A percentile compares a stretch with the other conserved stretches of the same genome.
phyloP scores from a whole-genome alignment of 2,797 vertebrate species.

The Schizopygopsis pylzovi region DNA sequence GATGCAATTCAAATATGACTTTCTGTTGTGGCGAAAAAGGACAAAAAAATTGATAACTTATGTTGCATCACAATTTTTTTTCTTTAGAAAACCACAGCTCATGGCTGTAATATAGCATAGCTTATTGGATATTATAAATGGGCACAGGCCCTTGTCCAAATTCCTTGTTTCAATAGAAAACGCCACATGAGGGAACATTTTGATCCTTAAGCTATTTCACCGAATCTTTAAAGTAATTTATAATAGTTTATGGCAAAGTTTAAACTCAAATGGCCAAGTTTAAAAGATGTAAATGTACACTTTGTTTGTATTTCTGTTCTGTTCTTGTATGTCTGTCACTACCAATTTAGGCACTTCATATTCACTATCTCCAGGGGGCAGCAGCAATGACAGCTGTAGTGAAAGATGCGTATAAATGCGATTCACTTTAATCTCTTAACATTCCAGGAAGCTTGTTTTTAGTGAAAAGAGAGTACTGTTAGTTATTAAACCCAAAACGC shows the following conservation, averaged over 20 bases:
- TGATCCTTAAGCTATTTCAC: background rate
- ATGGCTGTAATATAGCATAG: background rate
- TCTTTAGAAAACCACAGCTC: background rate
- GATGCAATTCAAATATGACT: background rate
- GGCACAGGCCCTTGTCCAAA: background rate
- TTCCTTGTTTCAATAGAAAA: background rate
- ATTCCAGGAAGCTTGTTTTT: conserved; percentile 7
- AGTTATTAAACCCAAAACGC: background rate
- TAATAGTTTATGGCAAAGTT: background rate
- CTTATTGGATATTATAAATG: background rate
- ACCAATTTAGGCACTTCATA: conserved; percentile 26
- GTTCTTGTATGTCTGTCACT: conserved; percentile 26
- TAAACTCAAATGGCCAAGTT: background rate
- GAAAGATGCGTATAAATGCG: background rate
- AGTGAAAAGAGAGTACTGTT: conserved; percentile 5
- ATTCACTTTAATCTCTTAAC: background rate
- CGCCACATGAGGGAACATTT: background rate
- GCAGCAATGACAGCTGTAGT: conserved; percentile 27
- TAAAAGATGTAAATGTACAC: background rate
- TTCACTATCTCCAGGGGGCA: conserved; percentile 21
- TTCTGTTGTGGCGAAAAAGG: background rate
- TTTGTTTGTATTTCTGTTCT: conserved; percentile 11
- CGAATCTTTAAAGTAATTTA: background rate
- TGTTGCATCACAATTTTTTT: background rate
- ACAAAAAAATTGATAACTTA: background rate